Conservation (phyloP, 2,797 vertebrate genomes). For the Enteromius argenteus region DNA sequence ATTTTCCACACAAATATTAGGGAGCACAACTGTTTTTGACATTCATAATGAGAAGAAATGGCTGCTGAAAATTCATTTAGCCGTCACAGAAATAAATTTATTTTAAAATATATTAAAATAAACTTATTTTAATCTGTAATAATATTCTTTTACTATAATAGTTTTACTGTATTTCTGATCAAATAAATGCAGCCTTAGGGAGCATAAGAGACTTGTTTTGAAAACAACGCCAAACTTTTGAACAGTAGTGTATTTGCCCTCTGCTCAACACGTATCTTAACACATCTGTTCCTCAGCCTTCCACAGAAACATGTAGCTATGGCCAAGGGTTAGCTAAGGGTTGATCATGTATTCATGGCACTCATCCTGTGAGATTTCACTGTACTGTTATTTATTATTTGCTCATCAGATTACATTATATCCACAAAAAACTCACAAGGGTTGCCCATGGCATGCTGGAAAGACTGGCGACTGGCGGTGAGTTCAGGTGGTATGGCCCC, state of each 20-base stretch:
- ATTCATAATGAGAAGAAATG: neutral
- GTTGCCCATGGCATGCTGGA: conserved; percentile 98
- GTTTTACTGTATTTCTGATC: neutral
- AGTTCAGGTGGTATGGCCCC: conserved; percentile 90
- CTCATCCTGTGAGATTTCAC: neutral
- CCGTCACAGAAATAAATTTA: neutral
- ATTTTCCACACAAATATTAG: neutral
- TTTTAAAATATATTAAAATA: neutral
- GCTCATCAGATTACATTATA: conserved; percentile 87
- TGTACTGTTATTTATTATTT: conserved; percentile 10
- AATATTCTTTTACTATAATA: too few species aligned
- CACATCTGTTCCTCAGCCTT: neutral
- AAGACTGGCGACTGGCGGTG: conserved; percentile 95
- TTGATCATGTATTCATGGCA: neutral
- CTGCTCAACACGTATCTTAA: conserved; percentile 8
- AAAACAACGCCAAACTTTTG: neutral
- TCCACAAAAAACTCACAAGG: conserved; percentile 99
- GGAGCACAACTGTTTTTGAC: neutral
- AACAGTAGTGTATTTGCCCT: neutral
- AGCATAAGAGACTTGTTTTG: neutral
- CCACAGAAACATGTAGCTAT: neutral
- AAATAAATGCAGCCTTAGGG: neutral
- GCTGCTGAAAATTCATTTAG: neutral
- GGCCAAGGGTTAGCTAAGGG: neutral
- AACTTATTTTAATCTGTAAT: neutral